phyloP scores from a whole-genome alignment of 2,797 vertebrate genomes.

The Myripristis murdjan region DNA sequence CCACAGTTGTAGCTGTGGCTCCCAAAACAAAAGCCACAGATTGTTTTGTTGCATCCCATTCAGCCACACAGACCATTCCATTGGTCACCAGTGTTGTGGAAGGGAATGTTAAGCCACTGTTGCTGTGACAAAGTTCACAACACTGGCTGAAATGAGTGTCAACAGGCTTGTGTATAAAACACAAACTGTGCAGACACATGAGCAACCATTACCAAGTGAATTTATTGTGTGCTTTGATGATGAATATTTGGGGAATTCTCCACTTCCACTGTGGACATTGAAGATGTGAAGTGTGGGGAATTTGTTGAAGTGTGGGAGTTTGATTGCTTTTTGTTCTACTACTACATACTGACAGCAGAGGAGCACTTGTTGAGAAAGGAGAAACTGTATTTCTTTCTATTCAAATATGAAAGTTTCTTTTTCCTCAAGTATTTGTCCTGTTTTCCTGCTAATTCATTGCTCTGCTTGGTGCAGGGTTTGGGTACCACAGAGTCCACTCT shows the following conservation, averaged over 20 bases:
- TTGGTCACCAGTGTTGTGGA: constrained; percentile 52
- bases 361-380: neutral
- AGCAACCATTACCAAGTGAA: no score
- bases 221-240: no score
- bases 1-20: neutral
- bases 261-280: no score
- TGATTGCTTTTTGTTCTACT: no score
- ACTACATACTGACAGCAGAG: neutral
- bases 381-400: no score
- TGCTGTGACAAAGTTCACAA: constrained; percentile 35
- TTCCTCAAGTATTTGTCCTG: neutral
- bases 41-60: constrained; percentile 43
- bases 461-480: constrained; percentile 79
- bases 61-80: constrained; percentile 19
- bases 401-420: no score
- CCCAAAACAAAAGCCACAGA: constrained; percentile 30
- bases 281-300: no score
- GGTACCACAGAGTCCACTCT: constrained; percentile 89
- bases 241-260: no score
- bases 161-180: neutral
- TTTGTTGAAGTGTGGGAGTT: no score
- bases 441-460: neutral
- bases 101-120: constrained; percentile 67
- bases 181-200: neutral
- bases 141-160: constrained; percentile 9